Percentiles rank a stretch among this genome's conserved stretches.
Conservation (phyloP, 2,797 vertebrate species). For the Avahi laniger region DNA sequence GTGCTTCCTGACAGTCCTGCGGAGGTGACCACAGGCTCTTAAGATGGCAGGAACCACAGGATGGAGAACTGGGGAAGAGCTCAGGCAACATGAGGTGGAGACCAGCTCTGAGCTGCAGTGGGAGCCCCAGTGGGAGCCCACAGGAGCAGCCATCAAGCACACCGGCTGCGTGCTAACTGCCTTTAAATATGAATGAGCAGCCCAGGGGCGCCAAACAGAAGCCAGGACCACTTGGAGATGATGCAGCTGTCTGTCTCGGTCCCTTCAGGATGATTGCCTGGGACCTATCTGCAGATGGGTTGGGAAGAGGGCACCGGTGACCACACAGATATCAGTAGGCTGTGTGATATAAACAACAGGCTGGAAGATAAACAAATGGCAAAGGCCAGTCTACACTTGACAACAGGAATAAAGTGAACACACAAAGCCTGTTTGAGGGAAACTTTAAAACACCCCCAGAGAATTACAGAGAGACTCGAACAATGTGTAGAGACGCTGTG, state of each 20-base stretch:
- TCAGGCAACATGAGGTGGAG: background rate
- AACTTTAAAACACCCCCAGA: background rate
- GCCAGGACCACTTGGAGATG: background rate
- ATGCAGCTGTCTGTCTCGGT: background rate
- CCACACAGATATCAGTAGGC: accelerated
- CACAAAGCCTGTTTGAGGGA: background rate
- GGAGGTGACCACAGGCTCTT: background rate
- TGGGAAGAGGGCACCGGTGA: accelerated
- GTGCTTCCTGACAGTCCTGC: background rate
- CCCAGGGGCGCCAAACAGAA: background rate
- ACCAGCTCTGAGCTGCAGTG: background rate
- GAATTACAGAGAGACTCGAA: accelerated
- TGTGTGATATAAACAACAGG: accelerated
- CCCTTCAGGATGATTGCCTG: accelerated
- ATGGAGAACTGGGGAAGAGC: background rate
- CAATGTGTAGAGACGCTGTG: accelerated
- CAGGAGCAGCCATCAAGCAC: background rate
- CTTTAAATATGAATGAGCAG: accelerated
- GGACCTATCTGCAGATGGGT: accelerated
- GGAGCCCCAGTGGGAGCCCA: no score
- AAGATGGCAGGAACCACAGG: background rate
- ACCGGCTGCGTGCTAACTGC: accelerated
- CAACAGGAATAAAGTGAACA: background rate
- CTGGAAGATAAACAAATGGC: accelerated
- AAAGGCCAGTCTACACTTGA: background rate